Conservation (phyloP, 2,797 vertebrate genomes). For the Acrocephalus scirpaceus region DNA sequence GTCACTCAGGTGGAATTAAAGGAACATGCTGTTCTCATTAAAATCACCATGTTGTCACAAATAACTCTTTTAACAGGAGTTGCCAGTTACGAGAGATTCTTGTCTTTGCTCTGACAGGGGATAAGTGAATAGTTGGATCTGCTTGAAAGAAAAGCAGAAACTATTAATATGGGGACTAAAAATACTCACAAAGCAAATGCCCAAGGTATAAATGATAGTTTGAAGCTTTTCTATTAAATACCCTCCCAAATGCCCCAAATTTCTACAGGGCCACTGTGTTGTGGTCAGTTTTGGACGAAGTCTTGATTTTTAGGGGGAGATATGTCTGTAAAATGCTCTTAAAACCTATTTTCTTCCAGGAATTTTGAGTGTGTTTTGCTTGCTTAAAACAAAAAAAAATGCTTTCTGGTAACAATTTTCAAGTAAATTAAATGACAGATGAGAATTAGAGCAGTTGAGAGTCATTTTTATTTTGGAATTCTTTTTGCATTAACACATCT, state of each 20-base stretch:
- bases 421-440: conserved; percentile 57
- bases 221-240: not conserved
- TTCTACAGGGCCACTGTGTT: not conserved
- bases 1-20: not conserved
- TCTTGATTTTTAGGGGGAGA: not conserved
- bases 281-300: not conserved
- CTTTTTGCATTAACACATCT: conserved; percentile 84
- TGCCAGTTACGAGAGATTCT: not conserved
- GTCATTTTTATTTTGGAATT: conserved; percentile 79
- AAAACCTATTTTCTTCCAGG: not conserved
- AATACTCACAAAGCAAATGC: not conserved
- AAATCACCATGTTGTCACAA: not conserved
- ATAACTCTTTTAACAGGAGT: not conserved
- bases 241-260: not conserved
- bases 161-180: not conserved
- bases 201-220: not conserved
- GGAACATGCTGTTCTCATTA: not conserved
- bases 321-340: not conserved
- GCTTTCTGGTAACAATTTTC: conserved; percentile 26
- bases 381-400: not conserved
- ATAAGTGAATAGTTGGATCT: not conserved
- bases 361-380: not conserved
- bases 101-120: not conserved
- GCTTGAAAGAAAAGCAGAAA: not conserved
- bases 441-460: conserved; percentile 59